phyloP scores from a whole-genome alignment of 2,113 vertebrate species.

The Mugil cephalus region DNA sequence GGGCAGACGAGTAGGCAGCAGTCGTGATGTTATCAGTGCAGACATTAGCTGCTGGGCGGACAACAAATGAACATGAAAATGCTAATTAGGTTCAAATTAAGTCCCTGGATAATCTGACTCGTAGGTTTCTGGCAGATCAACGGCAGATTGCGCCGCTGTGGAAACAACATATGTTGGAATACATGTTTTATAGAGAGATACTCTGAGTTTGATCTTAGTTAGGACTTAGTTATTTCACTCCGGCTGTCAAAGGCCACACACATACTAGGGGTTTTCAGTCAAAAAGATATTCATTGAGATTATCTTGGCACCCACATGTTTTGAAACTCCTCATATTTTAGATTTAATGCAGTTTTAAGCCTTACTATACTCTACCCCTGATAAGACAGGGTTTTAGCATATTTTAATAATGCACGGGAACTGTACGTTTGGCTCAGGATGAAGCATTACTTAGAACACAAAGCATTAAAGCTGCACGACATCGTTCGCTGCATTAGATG shows the following conservation, averaged over 20 bases:
- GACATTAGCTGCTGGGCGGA: slow-evolving; percentile 61
- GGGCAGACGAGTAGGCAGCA: slow-evolving; percentile 67
- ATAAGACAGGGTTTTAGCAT: background rate
- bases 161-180: background rate
- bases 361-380: too few relatives aligned
- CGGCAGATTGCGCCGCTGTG: slow-evolving; percentile 14
- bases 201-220: background rate
- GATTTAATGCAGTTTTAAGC: background rate
- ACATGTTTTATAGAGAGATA: background rate
- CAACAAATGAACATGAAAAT: slow-evolving; percentile 52
- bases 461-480: background rate
- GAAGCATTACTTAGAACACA: background rate
- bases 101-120: slow-evolving; percentile 27
- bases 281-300: too few relatives aligned
- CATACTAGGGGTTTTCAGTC: too few relatives aligned
- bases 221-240: too few relatives aligned
- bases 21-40: slow-evolving; percentile 67
- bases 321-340: background rate
- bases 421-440: background rate
- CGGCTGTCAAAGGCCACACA: too few relatives aligned
- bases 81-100: slow-evolving; percentile 63
- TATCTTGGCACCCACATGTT: background rate
- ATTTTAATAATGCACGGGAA: background rate
- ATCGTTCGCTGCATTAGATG: background rate
- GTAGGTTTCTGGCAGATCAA: slow-evolving; percentile 37